Base-by-base conservation (phyloP, 1,140 invertebrate genomes). In the Papilio helenus region DNA sequence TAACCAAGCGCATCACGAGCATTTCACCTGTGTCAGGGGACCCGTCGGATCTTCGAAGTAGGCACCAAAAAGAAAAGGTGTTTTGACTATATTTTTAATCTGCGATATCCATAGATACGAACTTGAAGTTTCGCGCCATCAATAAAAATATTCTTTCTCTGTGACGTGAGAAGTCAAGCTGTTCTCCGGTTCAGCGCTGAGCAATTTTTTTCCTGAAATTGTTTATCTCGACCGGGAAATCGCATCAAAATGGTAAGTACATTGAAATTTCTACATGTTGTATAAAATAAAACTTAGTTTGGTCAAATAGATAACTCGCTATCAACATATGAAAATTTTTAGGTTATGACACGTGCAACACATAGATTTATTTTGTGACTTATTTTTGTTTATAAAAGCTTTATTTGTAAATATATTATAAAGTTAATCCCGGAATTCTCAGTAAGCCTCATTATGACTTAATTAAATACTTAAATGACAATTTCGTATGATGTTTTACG, bases 161-260 rank as follows among this genome's bases (percentile, higher is more conserved):
- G 73, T 90, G 83, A 91, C 85, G 82, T 90, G 84, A 85, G 83
- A 84, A 85, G 83, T 86, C 77, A 83, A 84, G 87, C 86, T 85
- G 90, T 91, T 86, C 89, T 93, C 91, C 91, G 93, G 93, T 94
- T 94, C 93, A 94, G 93, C 92, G 92, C 93, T 94, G 91, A 91
- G 88, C 93, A 93, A 92, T 92, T 92, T 94, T 93, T 78, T 78
- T 87, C 79, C 76, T 76, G 86, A 93, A 93, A 83, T 94, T 93
- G 92, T 93, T 94, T 92, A 94, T 87, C 93, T 94, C 92, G 93
- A 90, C 93, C 93, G 92, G 85, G 86, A 90, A 90, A 92, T 86
- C 84, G 83, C 86, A 88, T 81, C 82, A 93, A 93, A 55, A 94
- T 94, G 93, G 93, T 94, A 89, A 89, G 85, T 80, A 82, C 3